Percentiles rank a stretch among this genome's conserved stretches.
Evolutionary conservation across 2,113 vertebrate genomes (phyloP).

Genomic region (Prunella fulvescens): DNA sequence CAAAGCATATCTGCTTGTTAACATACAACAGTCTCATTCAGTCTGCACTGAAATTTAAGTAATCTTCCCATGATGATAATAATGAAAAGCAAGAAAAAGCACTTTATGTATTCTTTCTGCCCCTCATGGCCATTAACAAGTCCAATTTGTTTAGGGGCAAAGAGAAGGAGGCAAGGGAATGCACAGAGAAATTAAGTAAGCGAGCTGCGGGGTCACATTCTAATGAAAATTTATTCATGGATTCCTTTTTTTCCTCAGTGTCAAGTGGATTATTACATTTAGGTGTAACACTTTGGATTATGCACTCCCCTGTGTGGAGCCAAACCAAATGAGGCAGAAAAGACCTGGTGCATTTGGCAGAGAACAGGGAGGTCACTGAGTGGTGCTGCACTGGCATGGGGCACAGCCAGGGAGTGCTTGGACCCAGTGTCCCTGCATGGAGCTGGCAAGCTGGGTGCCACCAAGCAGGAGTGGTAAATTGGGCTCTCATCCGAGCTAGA

Average conservation of each 20-base stretch:
- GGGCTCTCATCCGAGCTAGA: neutral
- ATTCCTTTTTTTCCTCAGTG: neutral
- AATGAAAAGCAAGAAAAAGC: neutral
- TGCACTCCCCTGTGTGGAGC: neutral
- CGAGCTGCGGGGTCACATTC: neutral
- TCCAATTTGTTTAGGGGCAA: neutral
- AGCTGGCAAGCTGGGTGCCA: neutral
- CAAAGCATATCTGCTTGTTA: neutral
- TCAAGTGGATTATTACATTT: conserved; percentile 7
- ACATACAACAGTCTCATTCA: neutral
- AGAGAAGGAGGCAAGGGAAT: neutral
- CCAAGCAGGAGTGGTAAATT: neutral
- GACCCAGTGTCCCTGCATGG: neutral
- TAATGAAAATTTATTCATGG: conserved; percentile 32
- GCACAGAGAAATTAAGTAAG: neutral
- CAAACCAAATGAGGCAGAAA: neutral
- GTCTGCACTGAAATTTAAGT: neutral
- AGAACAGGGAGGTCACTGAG: neutral
- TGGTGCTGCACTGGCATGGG: neutral
- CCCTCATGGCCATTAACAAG: neutral
- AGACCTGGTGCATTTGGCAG: accelerated
- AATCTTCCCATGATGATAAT: neutral
- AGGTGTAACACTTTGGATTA: neutral
- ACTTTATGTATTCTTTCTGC: neutral
- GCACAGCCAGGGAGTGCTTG: neutral